Conservation (phyloP, 2,888 invertebrate species). For the Eumerus sabulonum region DNA sequence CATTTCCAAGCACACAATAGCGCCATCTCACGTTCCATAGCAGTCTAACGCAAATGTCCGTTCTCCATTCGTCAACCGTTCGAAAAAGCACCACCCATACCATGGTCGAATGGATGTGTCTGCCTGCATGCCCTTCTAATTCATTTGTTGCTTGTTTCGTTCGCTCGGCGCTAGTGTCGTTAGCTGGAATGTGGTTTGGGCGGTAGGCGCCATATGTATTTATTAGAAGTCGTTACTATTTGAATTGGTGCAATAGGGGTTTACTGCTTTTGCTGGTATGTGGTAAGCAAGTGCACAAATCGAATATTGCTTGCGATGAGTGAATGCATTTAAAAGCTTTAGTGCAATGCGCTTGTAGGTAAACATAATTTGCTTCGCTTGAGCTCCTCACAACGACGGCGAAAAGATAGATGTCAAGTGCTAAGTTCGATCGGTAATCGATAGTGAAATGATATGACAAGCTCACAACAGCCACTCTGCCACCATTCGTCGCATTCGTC, state of each 20-base stretch:
- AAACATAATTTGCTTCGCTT: no score
- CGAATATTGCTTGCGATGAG: no score
- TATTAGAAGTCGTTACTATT: conserved; percentile 23
- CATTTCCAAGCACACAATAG: neutral
- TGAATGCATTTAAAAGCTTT: neutral
- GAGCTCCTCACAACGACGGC: no score
- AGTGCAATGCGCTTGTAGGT: no score
- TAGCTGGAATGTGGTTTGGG: conserved; percentile 28
- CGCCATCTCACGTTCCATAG: conserved; percentile 46
- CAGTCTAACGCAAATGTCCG: conserved; percentile 7
- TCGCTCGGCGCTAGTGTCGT: conserved; percentile 49
- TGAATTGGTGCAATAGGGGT: neutral
- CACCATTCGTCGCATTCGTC: conserved; percentile 18
- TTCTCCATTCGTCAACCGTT: conserved; percentile 33
- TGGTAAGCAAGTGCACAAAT: no score
- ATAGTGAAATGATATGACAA: no score
- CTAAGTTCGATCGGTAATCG: no score
- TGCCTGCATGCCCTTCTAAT: neutral
- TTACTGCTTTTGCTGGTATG: no score
- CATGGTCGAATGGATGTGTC: conserved; percentile 43
- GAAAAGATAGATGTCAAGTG: no score
- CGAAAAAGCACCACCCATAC: conserved; percentile 51
- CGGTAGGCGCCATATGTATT: conserved; percentile 5
- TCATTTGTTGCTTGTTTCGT: neutral
- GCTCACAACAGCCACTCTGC: no score